Percentiles rank a stretch among this genome's conserved stretches.
These are phyloP conservation scores for Ianthella basta DNA, from an alignment of 37 sponge, comb jelly and placozoan genomes.

Conservation along the genomic window DNA sequence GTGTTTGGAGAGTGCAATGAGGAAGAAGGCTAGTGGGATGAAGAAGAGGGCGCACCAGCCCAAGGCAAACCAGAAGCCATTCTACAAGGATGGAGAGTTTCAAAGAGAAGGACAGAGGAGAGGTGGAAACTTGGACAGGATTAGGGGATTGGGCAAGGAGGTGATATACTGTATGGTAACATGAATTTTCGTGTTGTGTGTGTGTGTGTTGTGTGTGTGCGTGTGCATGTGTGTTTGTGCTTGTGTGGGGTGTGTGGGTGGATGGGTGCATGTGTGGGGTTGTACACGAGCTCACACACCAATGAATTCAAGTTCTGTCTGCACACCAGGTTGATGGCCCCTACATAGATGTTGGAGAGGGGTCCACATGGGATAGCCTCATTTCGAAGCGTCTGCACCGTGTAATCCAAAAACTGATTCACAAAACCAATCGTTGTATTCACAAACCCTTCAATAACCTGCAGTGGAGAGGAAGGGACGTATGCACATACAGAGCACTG, in stretches of 20 bases:
- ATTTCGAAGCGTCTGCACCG: not conserved
- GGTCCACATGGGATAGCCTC: constrained; percentile 19
- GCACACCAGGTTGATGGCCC: constrained; percentile 22
- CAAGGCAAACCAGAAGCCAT: constrained; percentile 65
- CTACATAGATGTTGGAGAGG: constrained; percentile 3
- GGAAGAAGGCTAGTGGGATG: constrained; percentile 26
- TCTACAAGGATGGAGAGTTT: constrained; percentile 30
- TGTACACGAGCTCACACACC: constrained; percentile 3
- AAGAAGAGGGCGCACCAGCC: constrained; percentile 57
- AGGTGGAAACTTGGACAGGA: too few relatives aligned
- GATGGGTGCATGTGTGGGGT: too few relatives aligned
- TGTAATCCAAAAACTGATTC: not conserved
- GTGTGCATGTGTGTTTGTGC: too few relatives aligned
- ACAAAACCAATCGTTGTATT: not conserved
- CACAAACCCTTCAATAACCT: not conserved
- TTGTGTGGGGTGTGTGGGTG: too few relatives aligned
- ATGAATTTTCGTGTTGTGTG: too few relatives aligned
- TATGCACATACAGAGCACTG: not conserved
- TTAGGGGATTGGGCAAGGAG: too few relatives aligned
- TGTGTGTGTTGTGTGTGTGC: too few relatives aligned
- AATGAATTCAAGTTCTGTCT: constrained; percentile 21
- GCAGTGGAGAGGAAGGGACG: not conserved
- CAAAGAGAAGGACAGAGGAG: not conserved
- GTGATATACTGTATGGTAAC: too few relatives aligned
- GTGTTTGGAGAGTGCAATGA: constrained; percentile 38